Base-by-base conservation (phyloP, 2,113 vertebrate genomes). In the Empidonax traillii region DNA sequence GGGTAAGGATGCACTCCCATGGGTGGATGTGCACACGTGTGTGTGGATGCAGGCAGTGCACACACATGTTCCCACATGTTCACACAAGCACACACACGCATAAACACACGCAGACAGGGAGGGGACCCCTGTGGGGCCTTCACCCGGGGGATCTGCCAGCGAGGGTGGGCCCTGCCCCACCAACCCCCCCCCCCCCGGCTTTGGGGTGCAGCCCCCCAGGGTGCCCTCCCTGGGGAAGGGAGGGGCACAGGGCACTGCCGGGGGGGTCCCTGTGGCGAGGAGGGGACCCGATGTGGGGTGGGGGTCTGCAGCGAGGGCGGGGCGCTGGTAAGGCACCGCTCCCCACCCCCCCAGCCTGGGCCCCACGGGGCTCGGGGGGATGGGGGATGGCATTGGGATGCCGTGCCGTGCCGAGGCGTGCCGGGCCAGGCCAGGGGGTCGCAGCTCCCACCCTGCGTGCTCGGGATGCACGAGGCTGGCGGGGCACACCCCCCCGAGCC, bases 161-260 rank as follows among this genome's bases (percentile, higher is more conserved):
- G 33, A 41, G 37, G 17, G 33, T n/a, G 6, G 18, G 28, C 8
- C 52, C 39, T 37, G 53, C 44, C 15, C 5, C 12, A 14, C 37
- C 37, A 7, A 25, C 10, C 9, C 6, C 39, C 46, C 37, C 56
- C 35, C 35, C 35, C 8, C 44, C 8, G 2, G 46, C 3, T 3
- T 1, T 16, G 47, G 33, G 56, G 27, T 20, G 27, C 65, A 25
- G 21, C 61, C 35, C 12, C 14, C 14, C 14, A 12, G 19, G 4
- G 3, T 3, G 0, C n/a, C 30, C 39, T 20, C 12, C 39, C 19
- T 4, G 0, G 2, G 1, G 6, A 23, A 9, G 10, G 11, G 18
- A 25, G 44, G 24, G 65, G 23, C 35, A 14, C 20, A 2, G 52
- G 56, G 37, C 4, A 7, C 63, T 33, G 27, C 27, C 0, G 25